phyloP scores from a whole-genome alignment of 2,888 invertebrate genomes.

The Cephus pulcher region DNA sequence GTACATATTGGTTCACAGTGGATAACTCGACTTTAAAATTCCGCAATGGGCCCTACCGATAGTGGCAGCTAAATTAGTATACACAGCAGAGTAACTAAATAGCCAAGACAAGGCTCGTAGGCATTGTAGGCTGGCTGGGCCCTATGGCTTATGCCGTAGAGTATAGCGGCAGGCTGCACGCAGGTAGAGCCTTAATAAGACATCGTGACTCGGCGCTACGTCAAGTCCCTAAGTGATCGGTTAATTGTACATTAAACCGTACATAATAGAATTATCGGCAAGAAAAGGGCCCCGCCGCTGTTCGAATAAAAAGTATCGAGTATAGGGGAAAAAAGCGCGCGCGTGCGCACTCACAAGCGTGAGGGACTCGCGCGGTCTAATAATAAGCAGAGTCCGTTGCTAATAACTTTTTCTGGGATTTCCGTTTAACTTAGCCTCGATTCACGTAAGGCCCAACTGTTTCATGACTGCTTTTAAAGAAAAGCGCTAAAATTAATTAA shows the following conservation, averaged over 20 bases:
- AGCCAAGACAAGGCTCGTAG: neutral
- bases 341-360: neutral
- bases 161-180: conserved; percentile 29
- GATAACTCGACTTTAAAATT: neutral
- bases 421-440: neutral
- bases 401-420: neutral
- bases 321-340: neutral
- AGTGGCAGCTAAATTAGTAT: neutral
- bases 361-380: neutral
- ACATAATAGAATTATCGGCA: conserved; percentile 64
- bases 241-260: conserved; percentile 66
- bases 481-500: neutral
- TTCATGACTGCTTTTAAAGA: neutral
- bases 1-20: neutral
- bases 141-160: neutral
- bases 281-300: conserved; percentile 7
- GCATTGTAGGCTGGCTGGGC: neutral
- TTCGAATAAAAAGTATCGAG: neutral
- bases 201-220: conserved; percentile 65
- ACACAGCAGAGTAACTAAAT: neutral
- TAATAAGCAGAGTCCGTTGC: neutral
- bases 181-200: conserved; percentile 62
- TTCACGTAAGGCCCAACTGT: neutral
- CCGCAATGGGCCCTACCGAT: neutral
- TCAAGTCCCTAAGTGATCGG: conserved; percentile 64